Percentiles rank a stretch among this genome's conserved stretches.
These are phyloP conservation scores for Dyspetes luteomarginatus DNA, from an alignment of 2,888 invertebrate genomes.

Conservation along the genomic window DNA sequence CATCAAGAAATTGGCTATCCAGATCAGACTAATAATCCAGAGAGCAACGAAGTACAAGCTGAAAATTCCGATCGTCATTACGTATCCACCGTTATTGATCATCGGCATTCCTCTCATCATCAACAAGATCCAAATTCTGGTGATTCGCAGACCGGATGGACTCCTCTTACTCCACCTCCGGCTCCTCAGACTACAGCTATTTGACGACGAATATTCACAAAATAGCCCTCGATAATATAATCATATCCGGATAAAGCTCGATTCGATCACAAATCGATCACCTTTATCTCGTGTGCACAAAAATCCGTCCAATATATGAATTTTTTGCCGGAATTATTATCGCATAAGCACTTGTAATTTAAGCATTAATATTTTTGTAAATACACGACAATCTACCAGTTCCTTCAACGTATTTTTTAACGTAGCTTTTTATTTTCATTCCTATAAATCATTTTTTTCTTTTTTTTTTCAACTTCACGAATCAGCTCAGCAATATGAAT, in stretches of 20 bases:
- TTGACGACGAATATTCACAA: constrained; percentile 70
- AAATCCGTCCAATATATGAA: constrained; percentile 39
- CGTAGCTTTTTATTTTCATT: constrained; percentile 16
- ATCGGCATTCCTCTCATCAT: constrained; percentile 72
- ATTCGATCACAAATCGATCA: not conserved
- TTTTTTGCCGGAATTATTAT: not conserved
- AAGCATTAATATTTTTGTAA: constrained; percentile 54
- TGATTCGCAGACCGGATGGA: constrained; percentile 72
- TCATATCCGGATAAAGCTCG: constrained; percentile 10
- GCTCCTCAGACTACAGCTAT: constrained; percentile 81
- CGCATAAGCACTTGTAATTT: constrained; percentile 16
- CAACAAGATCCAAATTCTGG: constrained; percentile 66
- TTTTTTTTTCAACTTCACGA: too few relatives aligned
- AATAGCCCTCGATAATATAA: constrained; percentile 43
- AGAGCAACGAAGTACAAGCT: constrained; percentile 70
- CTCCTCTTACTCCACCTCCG: constrained; percentile 80
- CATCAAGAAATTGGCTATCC: constrained; percentile 73
- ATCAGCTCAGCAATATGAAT: too few relatives aligned
- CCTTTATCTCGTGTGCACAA: constrained; percentile 5
- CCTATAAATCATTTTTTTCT: constrained; percentile 2
- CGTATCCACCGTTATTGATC: constrained; percentile 75
- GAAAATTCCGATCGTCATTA: constrained; percentile 75
- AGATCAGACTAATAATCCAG: constrained; percentile 71
- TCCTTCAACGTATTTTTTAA: constrained; percentile 49
- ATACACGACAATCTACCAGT: constrained; percentile 59